A percentile compares a stretch with the other conserved stretches of the same genome.
Conservation (phyloP, 2,888 invertebrate species). For the Iphiclides podalirius region DNA sequence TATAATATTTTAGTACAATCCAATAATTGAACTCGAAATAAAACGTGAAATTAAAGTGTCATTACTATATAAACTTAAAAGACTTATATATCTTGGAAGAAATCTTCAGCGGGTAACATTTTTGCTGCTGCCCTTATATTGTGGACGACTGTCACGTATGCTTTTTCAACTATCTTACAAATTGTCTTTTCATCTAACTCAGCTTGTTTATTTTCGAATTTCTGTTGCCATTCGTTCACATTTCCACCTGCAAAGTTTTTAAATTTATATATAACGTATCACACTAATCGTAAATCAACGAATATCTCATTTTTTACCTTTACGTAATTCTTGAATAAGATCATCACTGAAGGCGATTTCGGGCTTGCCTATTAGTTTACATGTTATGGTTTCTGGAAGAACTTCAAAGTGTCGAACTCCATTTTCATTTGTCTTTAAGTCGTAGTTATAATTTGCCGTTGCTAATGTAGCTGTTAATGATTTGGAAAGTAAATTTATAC, state of each 20-base stretch:
- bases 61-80: too few species aligned
- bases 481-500: not conserved
- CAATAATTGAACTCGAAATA: too few species aligned
- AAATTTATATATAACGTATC: constrained; percentile 1
- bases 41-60: too few species aligned
- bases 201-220: constrained; percentile 32
- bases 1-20: not conserved
- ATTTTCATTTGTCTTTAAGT: constrained; percentile 40
- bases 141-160: constrained; percentile 52
- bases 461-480: constrained; percentile 47
- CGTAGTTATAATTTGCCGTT: constrained; percentile 51
- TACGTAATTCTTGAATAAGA: constrained; percentile 36
- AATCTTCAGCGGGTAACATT: constrained; percentile 50
- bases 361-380: constrained; percentile 45
- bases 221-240: constrained; percentile 30
- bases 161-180: constrained; percentile 45
- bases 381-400: constrained; percentile 55
- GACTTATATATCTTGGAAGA: constrained; percentile 49
- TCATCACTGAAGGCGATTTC: constrained; percentile 37
- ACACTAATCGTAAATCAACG: too few species aligned
- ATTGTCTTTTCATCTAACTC: constrained; percentile 32
- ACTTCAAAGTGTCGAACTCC: constrained; percentile 53
- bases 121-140: constrained; percentile 57
- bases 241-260: constrained; percentile 8
- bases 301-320: too few species aligned